Base-by-base conservation (phyloP, 2,888 invertebrate species). In the Ornithoptera priamus region DNA sequence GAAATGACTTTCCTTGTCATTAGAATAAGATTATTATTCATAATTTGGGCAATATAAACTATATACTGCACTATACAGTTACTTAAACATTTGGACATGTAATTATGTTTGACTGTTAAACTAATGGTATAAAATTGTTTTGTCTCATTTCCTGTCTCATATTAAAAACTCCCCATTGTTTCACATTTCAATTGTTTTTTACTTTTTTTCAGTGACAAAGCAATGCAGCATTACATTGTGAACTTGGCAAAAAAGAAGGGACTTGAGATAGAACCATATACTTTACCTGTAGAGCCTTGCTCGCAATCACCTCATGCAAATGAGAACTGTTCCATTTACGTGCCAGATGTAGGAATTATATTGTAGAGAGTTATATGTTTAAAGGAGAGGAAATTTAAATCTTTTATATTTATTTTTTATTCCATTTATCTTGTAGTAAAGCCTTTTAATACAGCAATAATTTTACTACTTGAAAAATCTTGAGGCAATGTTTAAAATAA, bases 271-370 rank as follows among this genome's bases (percentile, higher is more conserved):
- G 87, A 89, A 69, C 71, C 84, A 8, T 83, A 86, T 17, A 79
- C 81, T 64, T 58, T 86, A 58, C 80, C 83, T 8, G 64, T 74
- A 0, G 82, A 78, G 20, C 73, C 76, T 17, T 72, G 59, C 1
- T 76, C 77, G 15, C 80, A 79, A 3, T 78, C 83, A 17, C 81
- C 81, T 0, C 76, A 79, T 20, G 72, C 77, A 0, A 82, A 84
- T 10, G 88, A 89, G 61, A 85, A 84, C 72, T 90, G 89, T 72
- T 83, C 87, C 18, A 88, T 90, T 24, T 81, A 88, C 70, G 80
- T 89, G 56, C 88, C 89, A 0, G 87, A 88, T 66, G 83, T 88
- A 10, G 87, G 80, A 63, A 81, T 87, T 22, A 79, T 87, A 46
- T 79, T 87, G 69, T 87, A 87, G 50, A 50, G 50, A 50, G 10